phyloP scores from a whole-genome alignment of 2,797 vertebrate species.

The Bradypus variegatus region DNA sequence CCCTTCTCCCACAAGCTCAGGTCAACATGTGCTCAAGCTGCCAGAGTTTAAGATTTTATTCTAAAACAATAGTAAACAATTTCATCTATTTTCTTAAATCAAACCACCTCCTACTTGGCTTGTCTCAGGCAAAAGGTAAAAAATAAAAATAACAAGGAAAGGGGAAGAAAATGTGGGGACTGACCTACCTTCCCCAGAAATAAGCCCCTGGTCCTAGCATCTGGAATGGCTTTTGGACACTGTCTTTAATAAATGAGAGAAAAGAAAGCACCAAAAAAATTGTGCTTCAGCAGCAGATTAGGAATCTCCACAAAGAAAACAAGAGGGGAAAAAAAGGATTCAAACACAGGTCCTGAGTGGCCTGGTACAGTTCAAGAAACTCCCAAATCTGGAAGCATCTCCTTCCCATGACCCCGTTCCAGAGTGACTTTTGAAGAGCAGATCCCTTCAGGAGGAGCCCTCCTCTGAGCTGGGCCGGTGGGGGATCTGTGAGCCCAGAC shows the following conservation, averaged over 20 bases:
- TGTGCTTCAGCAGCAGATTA: slow-evolving; percentile 66
- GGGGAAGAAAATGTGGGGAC: neutral
- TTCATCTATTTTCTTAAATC: slow-evolving; percentile 59
- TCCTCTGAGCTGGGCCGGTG: neutral
- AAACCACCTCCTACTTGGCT: slow-evolving; percentile 63
- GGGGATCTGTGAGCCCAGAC: neutral
- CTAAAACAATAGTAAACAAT: slow-evolving; percentile 71
- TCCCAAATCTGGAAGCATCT: neutral
- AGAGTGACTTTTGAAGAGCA: neutral
- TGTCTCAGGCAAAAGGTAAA: slow-evolving; percentile 61
- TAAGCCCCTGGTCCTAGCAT: slow-evolving; percentile 51
- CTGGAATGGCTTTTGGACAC: slow-evolving; percentile 57
- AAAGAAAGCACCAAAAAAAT: slow-evolving; percentile 59
- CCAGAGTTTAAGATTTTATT: slow-evolving; percentile 65
- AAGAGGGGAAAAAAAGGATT: neutral
- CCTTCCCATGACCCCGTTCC: neutral
- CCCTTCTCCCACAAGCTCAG: neutral
- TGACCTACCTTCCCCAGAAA: slow-evolving; percentile 44
- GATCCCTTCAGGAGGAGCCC: neutral
- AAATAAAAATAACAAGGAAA: slow-evolving; percentile 53
- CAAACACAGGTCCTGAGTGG: neutral
- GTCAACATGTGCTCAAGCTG: neutral
- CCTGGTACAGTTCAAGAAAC: slow-evolving; percentile 24
- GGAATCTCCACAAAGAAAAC: slow-evolving; percentile 44
- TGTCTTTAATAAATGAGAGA: slow-evolving; percentile 45